Conservation (phyloP, 2,888 invertebrate species). For the Cheilosia soror region DNA sequence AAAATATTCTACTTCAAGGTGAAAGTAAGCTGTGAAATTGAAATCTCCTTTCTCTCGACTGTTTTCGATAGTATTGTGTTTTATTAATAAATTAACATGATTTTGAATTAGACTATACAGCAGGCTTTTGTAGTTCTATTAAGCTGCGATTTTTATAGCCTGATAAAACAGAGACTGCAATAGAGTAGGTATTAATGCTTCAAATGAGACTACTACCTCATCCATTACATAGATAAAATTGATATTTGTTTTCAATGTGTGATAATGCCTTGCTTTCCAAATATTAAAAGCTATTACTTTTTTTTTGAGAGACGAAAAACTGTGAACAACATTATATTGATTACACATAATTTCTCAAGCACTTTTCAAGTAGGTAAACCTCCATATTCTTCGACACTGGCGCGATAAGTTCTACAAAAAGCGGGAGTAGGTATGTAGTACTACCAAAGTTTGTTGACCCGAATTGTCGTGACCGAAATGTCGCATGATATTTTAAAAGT, state of each 20-base stretch:
- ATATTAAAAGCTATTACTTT: no score
- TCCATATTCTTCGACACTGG: no score
- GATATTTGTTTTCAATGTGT: no score
- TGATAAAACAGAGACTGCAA: background rate
- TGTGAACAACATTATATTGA: no score
- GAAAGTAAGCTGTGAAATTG: conserved; percentile 10
- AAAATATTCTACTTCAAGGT: conserved; percentile 20
- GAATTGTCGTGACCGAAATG: background rate
- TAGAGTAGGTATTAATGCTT: background rate
- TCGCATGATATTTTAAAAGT: background rate
- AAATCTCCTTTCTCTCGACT: background rate
- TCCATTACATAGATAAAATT: background rate
- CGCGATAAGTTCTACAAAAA: no score
- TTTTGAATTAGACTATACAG: background rate
- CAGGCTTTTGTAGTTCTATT: background rate
- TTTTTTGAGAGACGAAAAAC: no score
- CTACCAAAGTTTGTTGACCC: background rate
- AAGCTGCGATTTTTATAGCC: background rate
- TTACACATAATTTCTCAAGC: background rate
- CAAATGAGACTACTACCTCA: background rate
- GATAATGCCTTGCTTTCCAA: no score
- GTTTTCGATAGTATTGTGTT: no score
- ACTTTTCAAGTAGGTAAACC: background rate
- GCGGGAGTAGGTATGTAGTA: no score
- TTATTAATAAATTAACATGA: background rate